phyloP scores from a whole-genome alignment of 1,140 invertebrate genomes.

The Trichonephila clavipes region DNA sequence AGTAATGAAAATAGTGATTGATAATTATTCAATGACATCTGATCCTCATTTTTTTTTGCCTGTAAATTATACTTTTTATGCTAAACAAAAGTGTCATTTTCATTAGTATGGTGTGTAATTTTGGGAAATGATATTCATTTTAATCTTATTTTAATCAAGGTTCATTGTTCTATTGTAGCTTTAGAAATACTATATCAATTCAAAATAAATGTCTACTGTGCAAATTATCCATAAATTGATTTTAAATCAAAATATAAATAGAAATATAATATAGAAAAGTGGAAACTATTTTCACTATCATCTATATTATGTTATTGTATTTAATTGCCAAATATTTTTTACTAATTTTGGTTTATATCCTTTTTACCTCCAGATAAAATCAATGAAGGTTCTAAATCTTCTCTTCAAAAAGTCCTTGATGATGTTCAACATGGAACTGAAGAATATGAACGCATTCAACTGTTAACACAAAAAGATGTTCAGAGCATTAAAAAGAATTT shows the following conservation, averaged over 20 bases:
- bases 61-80: no score
- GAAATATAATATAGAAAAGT: not conserved
- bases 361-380: constrained; percentile 29
- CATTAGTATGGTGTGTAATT: no score
- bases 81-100: no score
- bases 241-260: no score
- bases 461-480: constrained; percentile 27
- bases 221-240: not conserved
- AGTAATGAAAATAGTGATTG: no score
- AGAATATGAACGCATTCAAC: constrained; percentile 19
- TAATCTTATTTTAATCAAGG: no score
- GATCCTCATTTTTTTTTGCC: no score
- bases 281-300: not conserved
- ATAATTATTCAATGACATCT: no score
- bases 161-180: no score
- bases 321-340: not conserved
- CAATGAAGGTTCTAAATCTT: not conserved
- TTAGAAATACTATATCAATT: not conserved
- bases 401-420: constrained; percentile 24
- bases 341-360: not conserved
- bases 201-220: not conserved
- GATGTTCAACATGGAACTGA: constrained; percentile 24
- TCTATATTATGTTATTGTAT: not conserved
- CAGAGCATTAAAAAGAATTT: constrained; percentile 23
- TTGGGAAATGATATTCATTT: no score